phyloP scores from a whole-genome alignment of 1,140 invertebrate genomes.

The Lordiphosa stackelbergi region DNA sequence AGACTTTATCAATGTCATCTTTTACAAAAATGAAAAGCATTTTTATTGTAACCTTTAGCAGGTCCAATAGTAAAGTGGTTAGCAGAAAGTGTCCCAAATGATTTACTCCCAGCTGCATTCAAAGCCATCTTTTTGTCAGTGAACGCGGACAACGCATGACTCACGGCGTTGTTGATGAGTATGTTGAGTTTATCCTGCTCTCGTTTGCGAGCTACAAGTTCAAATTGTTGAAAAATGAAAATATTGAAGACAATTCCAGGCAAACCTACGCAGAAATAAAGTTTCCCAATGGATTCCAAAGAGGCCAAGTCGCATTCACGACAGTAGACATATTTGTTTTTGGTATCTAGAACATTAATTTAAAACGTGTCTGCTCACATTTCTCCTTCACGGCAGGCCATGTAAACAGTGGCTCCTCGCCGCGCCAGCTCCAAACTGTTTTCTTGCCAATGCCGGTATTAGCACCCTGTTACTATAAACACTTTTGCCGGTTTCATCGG shows the following conservation, averaged over 20 bases:
- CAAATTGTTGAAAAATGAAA: not conserved
- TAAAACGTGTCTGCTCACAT: conserved; percentile 85
- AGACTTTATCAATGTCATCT: not conserved
- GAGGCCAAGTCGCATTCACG: conserved; percentile 89
- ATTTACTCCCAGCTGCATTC: conserved; percentile 94
- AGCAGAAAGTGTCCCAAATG: conserved; percentile 91
- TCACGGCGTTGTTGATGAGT: conserved; percentile 94
- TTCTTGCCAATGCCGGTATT: conserved; percentile 94
- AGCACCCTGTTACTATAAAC: conserved; percentile 89
- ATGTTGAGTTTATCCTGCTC: conserved; percentile 86
- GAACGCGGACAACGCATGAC: conserved; percentile 87
- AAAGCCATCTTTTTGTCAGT: conserved; percentile 89
- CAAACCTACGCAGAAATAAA: conserved; percentile 81
- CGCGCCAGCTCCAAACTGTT: conserved; percentile 85
- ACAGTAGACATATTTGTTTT: conserved; percentile 89
- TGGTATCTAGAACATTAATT: conserved; percentile 84
- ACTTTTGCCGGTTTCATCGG: conserved; percentile 83
- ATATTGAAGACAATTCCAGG: not conserved
- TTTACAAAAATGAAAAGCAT: not conserved
- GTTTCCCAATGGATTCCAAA: conserved; percentile 84
- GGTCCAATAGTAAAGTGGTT: conserved; percentile 89
- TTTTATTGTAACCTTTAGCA: conserved; percentile 79
- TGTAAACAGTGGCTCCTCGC: conserved; percentile 86
- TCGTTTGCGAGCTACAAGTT: conserved; percentile 78
- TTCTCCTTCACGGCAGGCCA: conserved; percentile 88